phyloP scores from a whole-genome alignment of 2,888 invertebrate species.

The Philhelius pedissequus region DNA sequence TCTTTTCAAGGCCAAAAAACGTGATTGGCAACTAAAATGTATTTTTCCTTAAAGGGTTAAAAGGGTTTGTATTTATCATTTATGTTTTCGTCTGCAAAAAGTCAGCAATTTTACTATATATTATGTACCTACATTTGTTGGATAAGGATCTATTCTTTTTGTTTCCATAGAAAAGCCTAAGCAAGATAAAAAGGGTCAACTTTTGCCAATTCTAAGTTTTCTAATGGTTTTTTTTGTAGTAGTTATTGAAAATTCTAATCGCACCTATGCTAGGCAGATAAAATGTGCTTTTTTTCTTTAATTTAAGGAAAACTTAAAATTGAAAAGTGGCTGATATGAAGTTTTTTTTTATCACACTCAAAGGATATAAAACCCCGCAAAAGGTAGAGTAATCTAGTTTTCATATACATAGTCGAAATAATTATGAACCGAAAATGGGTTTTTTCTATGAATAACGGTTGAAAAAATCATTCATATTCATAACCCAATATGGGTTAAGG shows the following conservation, averaged over 20 bases:
- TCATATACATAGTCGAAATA: too few species aligned
- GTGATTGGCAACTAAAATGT: background rate
- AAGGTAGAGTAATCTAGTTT: too few species aligned
- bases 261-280: background rate
- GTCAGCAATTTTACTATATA: background rate
- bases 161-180: background rate
- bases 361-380: too few species aligned
- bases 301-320: background rate
- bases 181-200: background rate
- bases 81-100: background rate
- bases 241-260: background rate
- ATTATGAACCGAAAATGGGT: too few species aligned
- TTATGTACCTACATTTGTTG: background rate
- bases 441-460: too few species aligned
- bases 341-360: too few species aligned
- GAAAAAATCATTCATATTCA: too few species aligned
- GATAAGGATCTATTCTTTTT: background rate
- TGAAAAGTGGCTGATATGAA: background rate
- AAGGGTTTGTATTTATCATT: background rate
- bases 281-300: background rate
- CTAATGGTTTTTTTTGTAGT: background rate
- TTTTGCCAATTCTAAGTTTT: background rate
- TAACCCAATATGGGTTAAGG: too few species aligned
- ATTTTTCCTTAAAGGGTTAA: background rate
- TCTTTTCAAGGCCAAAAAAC: background rate